Evolutionary conservation across 2,797 vertebrate species (phyloP).

Genomic region (Sebastes dallii): DNA sequence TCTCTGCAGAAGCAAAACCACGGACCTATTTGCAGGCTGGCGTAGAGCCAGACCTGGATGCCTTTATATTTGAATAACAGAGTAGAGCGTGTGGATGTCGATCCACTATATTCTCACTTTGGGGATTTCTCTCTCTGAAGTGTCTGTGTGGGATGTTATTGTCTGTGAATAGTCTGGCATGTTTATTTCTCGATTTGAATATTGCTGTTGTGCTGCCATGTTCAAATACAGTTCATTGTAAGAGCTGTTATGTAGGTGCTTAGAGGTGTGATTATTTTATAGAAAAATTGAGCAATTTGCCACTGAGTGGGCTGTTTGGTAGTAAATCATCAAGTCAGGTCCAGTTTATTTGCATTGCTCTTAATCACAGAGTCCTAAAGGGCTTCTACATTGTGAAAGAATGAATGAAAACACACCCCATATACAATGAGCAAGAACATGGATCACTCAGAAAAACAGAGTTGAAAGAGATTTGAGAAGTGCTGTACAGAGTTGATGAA

Average conservation of each 20-base stretch:
- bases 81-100: background rate
- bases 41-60: conserved; percentile 26
- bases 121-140: background rate
- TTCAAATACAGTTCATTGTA: background rate
- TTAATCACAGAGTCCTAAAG: conserved; percentile 3
- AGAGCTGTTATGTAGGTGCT: conserved; percentile 21
- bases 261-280: background rate
- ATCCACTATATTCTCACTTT: background rate
- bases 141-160: background rate
- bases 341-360: conserved; percentile 6
- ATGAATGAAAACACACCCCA: conserved; percentile 3
- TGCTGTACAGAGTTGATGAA: background rate
- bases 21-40: conserved; percentile 56
- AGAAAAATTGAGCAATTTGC: background rate
- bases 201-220: background rate
- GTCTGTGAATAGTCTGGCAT: background rate
- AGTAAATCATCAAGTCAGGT: conserved; percentile 4
- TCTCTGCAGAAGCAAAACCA: conserved; percentile 23
- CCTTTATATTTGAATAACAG: conserved; percentile 20
- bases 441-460: background rate
- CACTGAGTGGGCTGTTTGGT: background rate
- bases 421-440: background rate
- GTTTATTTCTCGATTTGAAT: background rate
- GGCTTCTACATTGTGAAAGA: background rate
- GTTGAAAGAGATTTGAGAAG: background rate